A percentile compares a stretch with the other conserved stretches of the same genome.
Conservation (phyloP, 2,888 invertebrate species). For the Tenthredo notha region DNA sequence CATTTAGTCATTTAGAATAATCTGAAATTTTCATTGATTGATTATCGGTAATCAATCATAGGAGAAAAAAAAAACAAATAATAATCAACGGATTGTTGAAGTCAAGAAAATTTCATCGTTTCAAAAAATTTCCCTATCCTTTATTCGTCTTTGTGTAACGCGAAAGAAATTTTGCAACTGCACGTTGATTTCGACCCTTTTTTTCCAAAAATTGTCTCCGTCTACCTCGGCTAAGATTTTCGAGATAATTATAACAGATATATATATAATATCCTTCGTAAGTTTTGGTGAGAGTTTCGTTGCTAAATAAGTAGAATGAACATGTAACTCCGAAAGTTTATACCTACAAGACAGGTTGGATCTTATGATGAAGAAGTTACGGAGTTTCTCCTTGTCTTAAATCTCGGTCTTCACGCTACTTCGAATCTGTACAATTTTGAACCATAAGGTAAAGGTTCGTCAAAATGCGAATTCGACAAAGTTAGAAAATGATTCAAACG, state of each 20-base stretch:
- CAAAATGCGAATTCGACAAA: not conserved
- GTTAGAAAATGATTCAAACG: too few species aligned
- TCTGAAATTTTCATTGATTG: too few species aligned
- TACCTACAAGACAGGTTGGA: not conserved
- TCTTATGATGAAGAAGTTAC: not conserved
- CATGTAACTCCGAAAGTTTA: not conserved
- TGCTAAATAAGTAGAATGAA: not conserved
- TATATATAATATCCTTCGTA: not conserved
- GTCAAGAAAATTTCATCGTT: too few species aligned
- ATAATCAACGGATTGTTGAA: too few species aligned
- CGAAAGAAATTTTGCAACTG: too few species aligned
- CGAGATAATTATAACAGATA: not conserved
- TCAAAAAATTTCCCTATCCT: too few species aligned
- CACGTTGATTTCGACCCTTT: not conserved
- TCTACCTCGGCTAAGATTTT: not conserved
- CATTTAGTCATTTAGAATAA: too few species aligned
- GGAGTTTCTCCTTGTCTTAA: not conserved
- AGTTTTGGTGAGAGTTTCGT: not conserved
- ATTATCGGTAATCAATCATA: too few species aligned
- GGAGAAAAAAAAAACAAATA: too few species aligned
- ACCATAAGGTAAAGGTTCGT: not conserved
- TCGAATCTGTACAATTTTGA: not conserved
- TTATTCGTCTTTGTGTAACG: too few species aligned
- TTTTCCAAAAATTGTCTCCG: fast-evolving
- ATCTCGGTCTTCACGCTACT: not conserved